Conservation (phyloP, 64 coral and sea anemone species). For the Montipora foliosa region DNA sequence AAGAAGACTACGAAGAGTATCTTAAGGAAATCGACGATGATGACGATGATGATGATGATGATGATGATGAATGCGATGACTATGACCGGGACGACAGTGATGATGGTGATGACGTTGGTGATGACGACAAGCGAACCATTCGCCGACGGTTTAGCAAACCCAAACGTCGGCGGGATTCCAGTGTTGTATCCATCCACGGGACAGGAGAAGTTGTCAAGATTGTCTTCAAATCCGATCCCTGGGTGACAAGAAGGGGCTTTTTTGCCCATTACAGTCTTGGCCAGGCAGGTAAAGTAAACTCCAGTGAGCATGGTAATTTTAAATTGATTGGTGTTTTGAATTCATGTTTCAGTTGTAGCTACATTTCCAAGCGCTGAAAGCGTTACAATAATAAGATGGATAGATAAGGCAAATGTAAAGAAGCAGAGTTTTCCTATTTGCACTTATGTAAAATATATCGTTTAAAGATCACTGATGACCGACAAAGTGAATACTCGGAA, state of each 20-base stretch:
- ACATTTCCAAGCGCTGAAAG: too few species aligned
- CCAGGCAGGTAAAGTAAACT: not conserved
- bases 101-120: not conserved
- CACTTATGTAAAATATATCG: too few species aligned
- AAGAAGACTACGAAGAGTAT: not conserved
- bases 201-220: not conserved
- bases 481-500: too few species aligned
- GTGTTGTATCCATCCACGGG: conserved; percentile 26
- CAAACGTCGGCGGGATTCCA: not conserved
- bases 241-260: conserved; percentile 41
- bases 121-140: conserved; percentile 15
- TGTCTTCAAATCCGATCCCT: conserved; percentile 38
- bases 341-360: too few species aligned
- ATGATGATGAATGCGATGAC: not conserved
- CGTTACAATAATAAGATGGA: too few species aligned
- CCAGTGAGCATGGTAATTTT: not conserved
- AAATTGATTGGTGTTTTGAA: too few species aligned
- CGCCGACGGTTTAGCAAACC: not conserved
- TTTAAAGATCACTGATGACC: too few species aligned
- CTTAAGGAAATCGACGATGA: not conserved
- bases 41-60: not conserved
- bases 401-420: too few species aligned
- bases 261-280: conserved; percentile 40
- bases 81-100: not conserved
- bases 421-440: too few species aligned